These are phyloP conservation scores for Venusia cambrica DNA, from an alignment of 2,888 invertebrate genomes.

Conservation along the genomic window DNA sequence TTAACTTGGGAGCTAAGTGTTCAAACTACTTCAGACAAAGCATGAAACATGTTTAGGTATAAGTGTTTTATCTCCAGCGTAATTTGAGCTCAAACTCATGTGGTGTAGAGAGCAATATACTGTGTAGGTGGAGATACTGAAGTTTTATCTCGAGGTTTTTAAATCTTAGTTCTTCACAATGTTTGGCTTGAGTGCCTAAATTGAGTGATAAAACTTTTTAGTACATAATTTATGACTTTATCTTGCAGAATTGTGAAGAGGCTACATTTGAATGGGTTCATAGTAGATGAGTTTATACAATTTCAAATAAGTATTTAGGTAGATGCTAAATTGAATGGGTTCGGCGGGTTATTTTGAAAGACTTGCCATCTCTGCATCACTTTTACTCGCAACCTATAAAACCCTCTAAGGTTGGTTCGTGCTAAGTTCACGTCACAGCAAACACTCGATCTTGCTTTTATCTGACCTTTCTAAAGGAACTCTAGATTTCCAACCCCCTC, in stretches of 20 bases:
- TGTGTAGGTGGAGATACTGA: not conserved
- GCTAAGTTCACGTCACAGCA: too few relatives aligned
- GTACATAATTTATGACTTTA: slow-evolving; percentile 5
- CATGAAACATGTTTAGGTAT: too few relatives aligned
- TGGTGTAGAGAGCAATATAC: not conserved
- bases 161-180: slow-evolving; percentile 1
- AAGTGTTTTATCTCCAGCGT: not conserved
- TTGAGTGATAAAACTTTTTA: slow-evolving; percentile 3
- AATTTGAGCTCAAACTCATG: slow-evolving; percentile 1
- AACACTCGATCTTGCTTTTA: too few relatives aligned
- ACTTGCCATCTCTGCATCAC: too few relatives aligned
- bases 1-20: slow-evolving; percentile 15
- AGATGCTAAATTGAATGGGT: too few relatives aligned
- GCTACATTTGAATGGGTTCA: not conserved
- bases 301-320: too few relatives aligned
- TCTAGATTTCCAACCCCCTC: too few relatives aligned
- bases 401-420: too few relatives aligned
- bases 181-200: not conserved
- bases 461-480: too few relatives aligned
- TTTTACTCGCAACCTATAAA: too few relatives aligned
- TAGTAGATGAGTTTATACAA: not conserved
- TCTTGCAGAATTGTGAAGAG: too few relatives aligned
- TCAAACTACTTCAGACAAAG: slow-evolving; percentile 1
- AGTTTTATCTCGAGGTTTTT: slow-evolving; percentile 2
- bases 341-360: too few relatives aligned